Evolutionary conservation across 2,888 invertebrate species (phyloP).

Genomic region (Oxyscelio sp.): DNA sequence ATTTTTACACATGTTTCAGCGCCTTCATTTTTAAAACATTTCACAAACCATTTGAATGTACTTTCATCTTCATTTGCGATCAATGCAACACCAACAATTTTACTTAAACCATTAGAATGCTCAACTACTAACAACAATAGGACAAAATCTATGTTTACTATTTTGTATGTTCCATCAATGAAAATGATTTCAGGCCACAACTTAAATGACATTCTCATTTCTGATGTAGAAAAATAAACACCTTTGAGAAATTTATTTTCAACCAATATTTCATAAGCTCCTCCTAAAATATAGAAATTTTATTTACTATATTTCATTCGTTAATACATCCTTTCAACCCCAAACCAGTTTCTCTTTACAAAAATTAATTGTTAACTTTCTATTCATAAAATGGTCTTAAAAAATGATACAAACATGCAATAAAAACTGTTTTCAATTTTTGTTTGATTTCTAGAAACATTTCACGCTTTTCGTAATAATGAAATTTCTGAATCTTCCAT

Average conservation of each 20-base stretch:
- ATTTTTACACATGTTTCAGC: background rate
- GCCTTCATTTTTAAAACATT: slow-evolving; percentile 8
- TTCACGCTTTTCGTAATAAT: too few species aligned
- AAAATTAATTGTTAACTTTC: too few species aligned
- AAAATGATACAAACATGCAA: too few species aligned
- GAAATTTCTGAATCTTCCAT: too few species aligned
- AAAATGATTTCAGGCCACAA: slow-evolving; percentile 18
- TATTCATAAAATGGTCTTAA: too few species aligned
- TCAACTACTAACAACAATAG: background rate
- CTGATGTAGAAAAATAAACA: background rate
- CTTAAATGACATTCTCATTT: background rate
- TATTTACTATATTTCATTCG: too few species aligned
- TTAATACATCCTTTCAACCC: too few species aligned
- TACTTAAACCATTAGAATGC: background rate
- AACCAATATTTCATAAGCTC: background rate
- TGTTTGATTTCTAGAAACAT: too few species aligned
- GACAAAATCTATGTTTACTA: background rate
- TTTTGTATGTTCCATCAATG: background rate
- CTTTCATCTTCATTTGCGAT: slow-evolving; percentile 3
- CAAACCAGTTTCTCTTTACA: too few species aligned
- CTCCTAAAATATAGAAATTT: too few species aligned
- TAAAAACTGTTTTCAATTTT: too few species aligned
- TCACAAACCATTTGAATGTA: slow-evolving; percentile 1
- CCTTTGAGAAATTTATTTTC: background rate
- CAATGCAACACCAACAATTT: background rate